These are phyloP conservation scores for Nannobrachium achirus DNA, from an alignment of 2,113 vertebrate genomes.

Conservation along the genomic window DNA sequence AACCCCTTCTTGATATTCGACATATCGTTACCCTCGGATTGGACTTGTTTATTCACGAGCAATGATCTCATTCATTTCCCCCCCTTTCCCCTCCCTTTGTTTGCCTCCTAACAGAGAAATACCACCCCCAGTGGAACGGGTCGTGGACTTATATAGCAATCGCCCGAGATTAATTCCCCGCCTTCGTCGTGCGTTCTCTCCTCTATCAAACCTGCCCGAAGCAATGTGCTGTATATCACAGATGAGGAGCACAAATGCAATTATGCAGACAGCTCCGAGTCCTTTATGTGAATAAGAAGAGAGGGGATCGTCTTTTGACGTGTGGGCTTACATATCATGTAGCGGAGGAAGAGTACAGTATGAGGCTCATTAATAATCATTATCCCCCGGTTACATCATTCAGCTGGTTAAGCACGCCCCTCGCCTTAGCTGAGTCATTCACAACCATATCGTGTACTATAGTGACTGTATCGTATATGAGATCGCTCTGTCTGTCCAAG, in stretches of 20 bases:
- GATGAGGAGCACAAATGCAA: slow-evolving; percentile 60
- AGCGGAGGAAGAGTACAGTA: slow-evolving; percentile 45
- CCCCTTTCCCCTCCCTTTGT: background rate
- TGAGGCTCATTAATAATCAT: slow-evolving; percentile 69
- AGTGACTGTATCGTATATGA: background rate
- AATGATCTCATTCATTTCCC: background rate
- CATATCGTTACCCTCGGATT: background rate
- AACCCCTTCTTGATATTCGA: slow-evolving; percentile 14
- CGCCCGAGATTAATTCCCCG: slow-evolving; percentile 41
- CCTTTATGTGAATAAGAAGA: slow-evolving; percentile 64
- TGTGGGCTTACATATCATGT: slow-evolving; percentile 52
- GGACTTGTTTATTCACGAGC: background rate
- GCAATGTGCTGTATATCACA: slow-evolving; percentile 58
- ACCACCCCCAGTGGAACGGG: background rate
- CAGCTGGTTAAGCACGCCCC: slow-evolving; percentile 51
- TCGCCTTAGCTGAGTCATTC: slow-evolving; percentile 65
- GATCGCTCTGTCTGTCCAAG: background rate
- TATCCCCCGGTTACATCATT: slow-evolving; percentile 66
- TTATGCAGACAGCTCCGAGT: slow-evolving; percentile 58
- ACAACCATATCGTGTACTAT: slow-evolving; percentile 10
- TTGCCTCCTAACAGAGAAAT: slow-evolving; percentile 3
- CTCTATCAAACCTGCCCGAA: slow-evolving; percentile 50
- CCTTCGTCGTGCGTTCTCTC: slow-evolving; percentile 40
- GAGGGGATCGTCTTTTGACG: slow-evolving; percentile 57
- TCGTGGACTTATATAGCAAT: slow-evolving; percentile 21